phyloP scores from a whole-genome alignment of 1,140 invertebrate genomes.

The Dufourea novaeangliae region DNA sequence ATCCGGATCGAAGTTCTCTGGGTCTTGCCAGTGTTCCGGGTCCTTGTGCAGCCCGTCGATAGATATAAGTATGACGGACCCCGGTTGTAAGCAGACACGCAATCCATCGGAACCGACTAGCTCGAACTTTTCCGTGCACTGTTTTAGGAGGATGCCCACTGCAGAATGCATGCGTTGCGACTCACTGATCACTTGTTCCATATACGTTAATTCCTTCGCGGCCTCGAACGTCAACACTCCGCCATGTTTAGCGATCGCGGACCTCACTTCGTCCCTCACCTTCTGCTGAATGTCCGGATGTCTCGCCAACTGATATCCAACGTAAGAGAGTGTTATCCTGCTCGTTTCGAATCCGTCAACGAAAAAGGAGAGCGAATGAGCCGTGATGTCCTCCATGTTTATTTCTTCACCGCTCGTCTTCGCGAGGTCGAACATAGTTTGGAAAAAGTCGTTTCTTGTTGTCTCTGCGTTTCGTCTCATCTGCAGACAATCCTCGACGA shows the following conservation, averaged over 20 bases:
- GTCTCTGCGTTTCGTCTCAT: slow-evolving; percentile 12
- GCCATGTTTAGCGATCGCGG: slow-evolving; percentile 34
- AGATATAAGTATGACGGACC: slow-evolving; percentile 72
- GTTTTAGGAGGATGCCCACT: slow-evolving; percentile 30
- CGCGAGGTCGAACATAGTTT: slow-evolving; percentile 54
- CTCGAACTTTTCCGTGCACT: slow-evolving; percentile 51
- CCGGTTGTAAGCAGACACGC: slow-evolving; percentile 49
- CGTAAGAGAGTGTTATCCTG: slow-evolving; percentile 23
- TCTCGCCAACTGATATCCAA: slow-evolving; percentile 33
- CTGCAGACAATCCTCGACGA: slow-evolving; percentile 37
- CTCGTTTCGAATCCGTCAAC: slow-evolving; percentile 59
- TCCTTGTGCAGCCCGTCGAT: slow-evolving; percentile 78
- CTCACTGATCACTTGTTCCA: slow-evolving; percentile 64
- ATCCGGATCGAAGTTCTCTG: slow-evolving; percentile 86
- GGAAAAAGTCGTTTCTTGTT: slow-evolving; percentile 63
- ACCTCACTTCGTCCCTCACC: slow-evolving; percentile 46
- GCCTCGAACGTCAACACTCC: slow-evolving; percentile 55
- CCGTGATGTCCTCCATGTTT: not conserved
- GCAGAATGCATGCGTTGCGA: slow-evolving; percentile 53
- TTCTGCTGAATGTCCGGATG: slow-evolving; percentile 59
- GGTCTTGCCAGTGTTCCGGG: slow-evolving; percentile 77
- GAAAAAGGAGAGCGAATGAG: slow-evolving; percentile 58
- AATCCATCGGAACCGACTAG: slow-evolving; percentile 65
- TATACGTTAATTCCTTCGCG: slow-evolving; percentile 62
- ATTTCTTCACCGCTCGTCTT: slow-evolving; percentile 59